Evolutionary conservation across 1,140 invertebrate genomes (phyloP).

Genomic region (Dufourea novaeangliae): DNA sequence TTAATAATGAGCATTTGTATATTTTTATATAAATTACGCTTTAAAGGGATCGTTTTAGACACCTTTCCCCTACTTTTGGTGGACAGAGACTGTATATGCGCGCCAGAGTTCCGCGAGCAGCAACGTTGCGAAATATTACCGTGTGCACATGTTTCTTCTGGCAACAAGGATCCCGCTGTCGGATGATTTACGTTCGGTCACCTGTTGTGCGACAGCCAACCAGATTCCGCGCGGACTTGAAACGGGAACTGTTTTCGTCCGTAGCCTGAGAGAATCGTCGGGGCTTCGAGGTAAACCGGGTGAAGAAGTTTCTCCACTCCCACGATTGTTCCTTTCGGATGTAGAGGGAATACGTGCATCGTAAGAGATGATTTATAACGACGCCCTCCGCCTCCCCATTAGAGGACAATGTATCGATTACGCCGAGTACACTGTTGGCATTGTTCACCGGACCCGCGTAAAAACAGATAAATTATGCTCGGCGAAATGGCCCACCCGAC

Average conservation of each 20-base stretch:
- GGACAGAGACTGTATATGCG: no score
- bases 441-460: constrained; percentile 26
- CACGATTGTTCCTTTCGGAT: neutral
- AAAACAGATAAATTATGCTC: constrained; percentile 44
- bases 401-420: constrained; percentile 15
- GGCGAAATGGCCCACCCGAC: constrained; percentile 12
- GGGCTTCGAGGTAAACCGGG: no score
- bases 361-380: neutral
- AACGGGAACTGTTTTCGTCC: no score
- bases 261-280: no score
- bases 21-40: no score
- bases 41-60: no score
- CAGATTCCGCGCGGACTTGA: no score
- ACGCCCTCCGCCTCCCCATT: neutral
- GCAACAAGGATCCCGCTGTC: neutral
- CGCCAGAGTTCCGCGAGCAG: neutral
- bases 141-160: neutral
- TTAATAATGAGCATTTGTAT: no score
- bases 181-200: neutral
- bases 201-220: neutral
- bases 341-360: neutral
- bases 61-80: no score
- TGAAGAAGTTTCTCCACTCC: no score
- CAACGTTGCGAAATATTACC: neutral
- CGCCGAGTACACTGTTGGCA: constrained; percentile 4